Evolutionary conservation across 1,140 invertebrate species (phyloP), one percentile per base, ranked within the genome.

Genomic region (Phenacoccus solenopsis): DNA sequence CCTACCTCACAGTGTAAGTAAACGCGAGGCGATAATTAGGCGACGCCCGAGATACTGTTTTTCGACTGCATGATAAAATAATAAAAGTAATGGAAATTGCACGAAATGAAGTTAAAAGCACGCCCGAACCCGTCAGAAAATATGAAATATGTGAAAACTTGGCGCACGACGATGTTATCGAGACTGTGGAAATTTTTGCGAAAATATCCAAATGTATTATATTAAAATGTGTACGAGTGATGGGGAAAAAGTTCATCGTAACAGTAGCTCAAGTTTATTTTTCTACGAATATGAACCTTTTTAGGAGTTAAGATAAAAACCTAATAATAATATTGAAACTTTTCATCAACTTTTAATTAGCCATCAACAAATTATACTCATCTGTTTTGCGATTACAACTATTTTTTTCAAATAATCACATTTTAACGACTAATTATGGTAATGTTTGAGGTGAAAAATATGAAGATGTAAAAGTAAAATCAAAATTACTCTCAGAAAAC

Each of bases 71-170:
- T 13, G 16, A 49, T 16, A 49, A 49, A 49, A 49, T 49, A 2
- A 49, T 49, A 49, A 49, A n/a, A n/a, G n/a, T n/a, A n/a, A n/a
- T n/a, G n/a, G n/a, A n/a, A n/a, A n/a, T n/a, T n/a, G n/a, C n/a
- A n/a, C n/a, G n/a, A n/a, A n/a, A n/a, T n/a, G n/a, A n/a, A n/a
- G n/a, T n/a, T n/a, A n/a, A n/a, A n/a, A n/a, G n/a, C n/a, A n/a
- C n/a, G n/a, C n/a, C n/a, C n/a, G n/a, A n/a, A n/a, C n/a, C n/a
- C n/a, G n/a, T n/a, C n/a, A n/a, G n/a, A n/a, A n/a, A n/a, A n/a
- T n/a, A n/a, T n/a, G n/a, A n/a, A 49, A 49, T 49, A 49, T 49
- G 38, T n/a, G 38, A 49, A 49, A 49, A 49, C 38, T 49, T 49
- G n/a, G 20, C 38, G 38, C 5, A 16, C 38, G 38, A n/a, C n/a